Percentiles rank a stretch among this genome's conserved stretches.
These are phyloP conservation scores for Epizoanthus rinbou DNA, from an alignment of 92 coral and sea anemone species.

Conservation along the genomic window DNA sequence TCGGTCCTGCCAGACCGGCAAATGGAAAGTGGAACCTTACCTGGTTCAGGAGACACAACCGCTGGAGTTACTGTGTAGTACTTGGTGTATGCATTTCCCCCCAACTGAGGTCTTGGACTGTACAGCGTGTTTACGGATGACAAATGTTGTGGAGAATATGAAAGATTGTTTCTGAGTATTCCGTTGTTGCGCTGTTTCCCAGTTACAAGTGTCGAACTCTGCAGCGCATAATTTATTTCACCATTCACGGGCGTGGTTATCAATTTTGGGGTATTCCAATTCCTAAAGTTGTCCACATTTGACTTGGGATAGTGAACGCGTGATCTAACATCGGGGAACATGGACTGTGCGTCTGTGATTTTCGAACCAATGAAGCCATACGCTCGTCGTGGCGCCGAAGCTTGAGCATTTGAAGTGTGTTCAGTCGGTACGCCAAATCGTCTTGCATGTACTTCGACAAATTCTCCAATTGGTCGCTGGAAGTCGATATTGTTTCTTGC, in stretches of 20 bases:
- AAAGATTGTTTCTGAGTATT: background rate
- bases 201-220: background rate
- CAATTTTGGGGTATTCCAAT: background rate
- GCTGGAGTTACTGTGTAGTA: background rate
- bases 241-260: background rate
- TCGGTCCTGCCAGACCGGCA: too few species aligned
- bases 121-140: background rate
- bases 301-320: background rate
- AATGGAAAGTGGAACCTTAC: background rate
- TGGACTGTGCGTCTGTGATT: slow-evolving; percentile 2
- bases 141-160: background rate
- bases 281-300: background rate
- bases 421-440: background rate
- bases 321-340: background rate
- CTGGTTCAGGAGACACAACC: background rate
- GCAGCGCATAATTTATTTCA: slow-evolving; percentile 5
- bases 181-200: background rate
- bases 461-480: slow-evolving; percentile 15
- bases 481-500: background rate
- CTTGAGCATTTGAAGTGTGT: background rate
- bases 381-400: background rate
- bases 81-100: background rate
- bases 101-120: background rate
- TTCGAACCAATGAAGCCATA: slow-evolving; percentile 4
- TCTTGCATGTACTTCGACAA: background rate